A percentile compares a stretch with the other conserved stretches of the same genome.
These are phyloP conservation scores for Eulemur albifrons DNA, from an alignment of 2,797 vertebrate genomes.

Conservation along the genomic window DNA sequence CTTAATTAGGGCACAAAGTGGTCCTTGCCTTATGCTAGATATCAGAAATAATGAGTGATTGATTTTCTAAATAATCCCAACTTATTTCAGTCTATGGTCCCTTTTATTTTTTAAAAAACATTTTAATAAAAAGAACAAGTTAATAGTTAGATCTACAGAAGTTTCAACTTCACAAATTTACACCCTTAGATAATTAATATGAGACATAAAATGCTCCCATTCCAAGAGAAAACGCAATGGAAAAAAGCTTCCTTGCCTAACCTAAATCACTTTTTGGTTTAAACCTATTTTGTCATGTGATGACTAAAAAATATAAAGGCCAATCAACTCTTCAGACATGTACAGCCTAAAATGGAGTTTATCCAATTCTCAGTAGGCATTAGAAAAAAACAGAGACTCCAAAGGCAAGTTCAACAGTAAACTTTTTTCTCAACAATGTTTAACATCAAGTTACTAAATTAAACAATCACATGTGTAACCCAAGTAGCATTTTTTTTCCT, in stretches of 20 bases:
- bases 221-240: constrained; percentile 14
- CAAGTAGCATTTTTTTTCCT: neutral
- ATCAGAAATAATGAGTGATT: neutral
- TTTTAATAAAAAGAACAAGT: constrained; percentile 20
- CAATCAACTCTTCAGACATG: neutral
- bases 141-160: constrained; percentile 15
- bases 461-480: constrained; percentile 6
- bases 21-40: neutral
- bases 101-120: neutral
- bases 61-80: neutral
- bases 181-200: neutral
- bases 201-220: neutral
- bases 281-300: constrained; percentile 30
- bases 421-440: neutral
- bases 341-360: neutral
- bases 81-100: neutral
- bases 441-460: neutral
- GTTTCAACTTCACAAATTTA: constrained; percentile 32
- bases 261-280: constrained; percentile 35
- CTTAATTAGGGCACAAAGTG: constrained; percentile 21
- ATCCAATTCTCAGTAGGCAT: neutral
- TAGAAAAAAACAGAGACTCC: neutral
- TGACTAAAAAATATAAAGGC: constrained; percentile 55
- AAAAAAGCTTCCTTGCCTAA: constrained; percentile 13
- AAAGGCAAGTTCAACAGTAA: constrained; percentile 5